phyloP scores from a whole-genome alignment of 2,113 vertebrate species.

The Garra rufa region DNA sequence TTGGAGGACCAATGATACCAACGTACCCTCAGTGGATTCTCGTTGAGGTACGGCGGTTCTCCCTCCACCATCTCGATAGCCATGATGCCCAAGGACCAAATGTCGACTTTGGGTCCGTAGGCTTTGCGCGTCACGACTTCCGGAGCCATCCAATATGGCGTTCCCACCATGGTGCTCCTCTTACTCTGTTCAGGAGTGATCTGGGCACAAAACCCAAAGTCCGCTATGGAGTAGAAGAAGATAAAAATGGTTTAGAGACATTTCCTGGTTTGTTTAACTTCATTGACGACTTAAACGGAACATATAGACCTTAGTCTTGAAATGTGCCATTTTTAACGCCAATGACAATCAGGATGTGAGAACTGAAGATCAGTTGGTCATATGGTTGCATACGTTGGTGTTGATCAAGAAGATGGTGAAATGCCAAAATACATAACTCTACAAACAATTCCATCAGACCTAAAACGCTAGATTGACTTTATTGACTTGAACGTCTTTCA shows the following conservation, averaged over 20 bases:
- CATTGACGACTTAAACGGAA: background rate
- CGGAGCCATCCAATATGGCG: constrained; percentile 99
- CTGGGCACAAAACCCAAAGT: constrained; percentile 99
- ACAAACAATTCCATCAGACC: background rate
- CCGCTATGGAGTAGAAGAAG: constrained; percentile 76
- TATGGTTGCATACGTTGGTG: background rate
- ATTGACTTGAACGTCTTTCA: background rate
- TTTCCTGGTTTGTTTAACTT: background rate
- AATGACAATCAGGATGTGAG: background rate
- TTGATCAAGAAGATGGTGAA: background rate
- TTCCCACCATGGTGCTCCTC: constrained; percentile 98
- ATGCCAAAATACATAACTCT: background rate
- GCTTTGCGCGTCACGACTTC: constrained; percentile 98
- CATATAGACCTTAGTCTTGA: background rate
- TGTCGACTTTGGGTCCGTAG: constrained; percentile 97
- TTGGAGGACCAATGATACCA: background rate
- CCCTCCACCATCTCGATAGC: constrained; percentile 99
- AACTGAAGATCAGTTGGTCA: background rate
- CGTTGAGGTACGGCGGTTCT: constrained; percentile 97
- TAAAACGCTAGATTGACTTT: background rate
- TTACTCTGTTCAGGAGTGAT: constrained; percentile 99
- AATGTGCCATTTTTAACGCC: background rate
- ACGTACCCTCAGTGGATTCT: constrained; percentile 96
- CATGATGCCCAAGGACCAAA: constrained; percentile 99
- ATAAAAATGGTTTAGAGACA: background rate